Percentiles rank a stretch among this genome's conserved stretches.
These are phyloP conservation scores for Haliclona indistincta DNA, from an alignment of 37 sponge, comb jelly and placozoan species.

Conservation along the genomic window DNA sequence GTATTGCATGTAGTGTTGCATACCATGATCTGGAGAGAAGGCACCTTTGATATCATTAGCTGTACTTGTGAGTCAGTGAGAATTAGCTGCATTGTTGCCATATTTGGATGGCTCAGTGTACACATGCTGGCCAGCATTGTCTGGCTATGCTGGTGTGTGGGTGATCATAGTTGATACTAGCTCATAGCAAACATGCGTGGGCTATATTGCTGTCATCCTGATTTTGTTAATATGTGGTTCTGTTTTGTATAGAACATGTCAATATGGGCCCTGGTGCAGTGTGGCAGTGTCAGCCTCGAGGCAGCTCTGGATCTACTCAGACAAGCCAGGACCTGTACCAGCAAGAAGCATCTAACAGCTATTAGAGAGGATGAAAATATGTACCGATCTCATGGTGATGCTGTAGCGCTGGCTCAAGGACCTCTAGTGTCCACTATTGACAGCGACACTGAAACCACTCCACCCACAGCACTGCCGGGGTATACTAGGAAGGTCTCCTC, in stretches of 20 bases:
- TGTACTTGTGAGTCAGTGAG: no score
- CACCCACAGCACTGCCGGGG: slow-evolving; percentile 1
- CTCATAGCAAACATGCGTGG: no score
- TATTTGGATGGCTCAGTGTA: no score
- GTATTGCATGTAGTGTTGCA: no score
- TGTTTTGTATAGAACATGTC: slow-evolving; percentile 34
- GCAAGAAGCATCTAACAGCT: slow-evolving; percentile 23
- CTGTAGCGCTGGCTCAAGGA: not conserved
- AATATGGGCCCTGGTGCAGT: slow-evolving; percentile 49
- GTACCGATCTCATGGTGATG: no score
- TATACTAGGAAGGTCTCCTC: not conserved
- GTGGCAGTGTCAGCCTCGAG: slow-evolving; percentile 59
- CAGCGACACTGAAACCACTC: slow-evolving; percentile 11
- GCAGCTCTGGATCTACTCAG: slow-evolving; percentile 61
- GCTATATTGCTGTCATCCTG: not conserved
- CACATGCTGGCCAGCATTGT: no score
- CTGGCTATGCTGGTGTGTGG: no score
- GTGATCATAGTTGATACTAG: no score
- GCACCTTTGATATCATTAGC: no score
- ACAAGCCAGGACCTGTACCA: not conserved
- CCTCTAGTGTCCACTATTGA: not conserved
- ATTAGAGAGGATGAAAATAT: slow-evolving; percentile 48
- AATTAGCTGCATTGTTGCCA: no score
- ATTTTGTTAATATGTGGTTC: not conserved
- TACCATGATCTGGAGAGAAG: no score